Conservation (phyloP, 1,140 invertebrate species). For the Ceratina australensis region DNA sequence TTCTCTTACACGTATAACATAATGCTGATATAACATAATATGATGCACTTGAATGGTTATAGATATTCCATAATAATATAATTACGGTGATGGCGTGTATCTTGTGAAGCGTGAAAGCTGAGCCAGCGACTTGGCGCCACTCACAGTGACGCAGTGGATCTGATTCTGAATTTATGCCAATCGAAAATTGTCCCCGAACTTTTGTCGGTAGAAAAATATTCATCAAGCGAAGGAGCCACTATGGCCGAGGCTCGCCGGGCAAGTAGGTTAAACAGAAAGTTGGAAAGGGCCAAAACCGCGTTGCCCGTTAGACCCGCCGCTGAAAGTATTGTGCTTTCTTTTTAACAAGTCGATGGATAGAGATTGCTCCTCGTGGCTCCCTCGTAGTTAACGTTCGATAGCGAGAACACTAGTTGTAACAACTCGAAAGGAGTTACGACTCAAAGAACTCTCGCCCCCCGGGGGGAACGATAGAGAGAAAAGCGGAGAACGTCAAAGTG, state of each 20-base stretch:
- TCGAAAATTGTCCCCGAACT: constrained; percentile 4
- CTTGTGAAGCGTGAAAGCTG: background rate
- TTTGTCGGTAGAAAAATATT: background rate
- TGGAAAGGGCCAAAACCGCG: background rate
- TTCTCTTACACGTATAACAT: too few relatives aligned
- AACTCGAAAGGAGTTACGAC: background rate
- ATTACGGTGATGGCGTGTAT: background rate
- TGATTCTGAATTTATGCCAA: constrained; percentile 35
- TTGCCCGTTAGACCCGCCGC: background rate
- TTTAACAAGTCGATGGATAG: background rate
- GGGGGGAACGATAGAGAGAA: too few relatives aligned
- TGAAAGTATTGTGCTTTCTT: background rate
- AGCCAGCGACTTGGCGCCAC: background rate
- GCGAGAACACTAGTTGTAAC: background rate
- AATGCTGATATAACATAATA: too few relatives aligned
- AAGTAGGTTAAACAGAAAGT: constrained; percentile 34
- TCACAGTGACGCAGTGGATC: background rate
- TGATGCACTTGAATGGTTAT: too few relatives aligned
- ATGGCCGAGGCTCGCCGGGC: background rate
- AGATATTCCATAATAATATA: too few relatives aligned
- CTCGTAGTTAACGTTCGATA: background rate
- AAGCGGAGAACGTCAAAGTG: background rate
- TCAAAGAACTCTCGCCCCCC: background rate
- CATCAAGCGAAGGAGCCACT: background rate
- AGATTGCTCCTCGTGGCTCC: background rate